Evolutionary conservation across 2,797 vertebrate species (phyloP).

Genomic region (Rhyacichthys aspro): DNA sequence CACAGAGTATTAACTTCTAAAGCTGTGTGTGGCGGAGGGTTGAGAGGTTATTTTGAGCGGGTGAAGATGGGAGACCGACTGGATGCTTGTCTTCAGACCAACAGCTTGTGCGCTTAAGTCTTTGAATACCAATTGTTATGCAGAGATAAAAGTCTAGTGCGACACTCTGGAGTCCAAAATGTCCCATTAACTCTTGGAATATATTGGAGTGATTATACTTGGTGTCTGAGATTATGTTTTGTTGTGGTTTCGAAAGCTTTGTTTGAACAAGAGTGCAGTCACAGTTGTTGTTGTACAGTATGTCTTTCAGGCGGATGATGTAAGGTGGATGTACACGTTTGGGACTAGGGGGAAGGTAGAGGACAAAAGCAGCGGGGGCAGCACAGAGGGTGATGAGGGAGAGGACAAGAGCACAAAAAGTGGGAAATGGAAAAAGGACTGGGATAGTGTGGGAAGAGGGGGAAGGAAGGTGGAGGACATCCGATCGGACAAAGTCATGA

Average conservation of each 20-base stretch:
- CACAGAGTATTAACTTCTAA: constrained; percentile 2
- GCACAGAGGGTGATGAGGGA: constrained; percentile 1
- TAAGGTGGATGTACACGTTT: constrained; percentile 70
- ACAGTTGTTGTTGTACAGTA: too few relatives aligned
- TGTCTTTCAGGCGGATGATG: constrained; percentile 48
- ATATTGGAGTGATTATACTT: constrained; percentile 5
- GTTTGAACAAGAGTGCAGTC: constrained; percentile 10
- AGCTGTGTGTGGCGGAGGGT: constrained; percentile 7
- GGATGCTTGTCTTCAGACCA: constrained; percentile 46
- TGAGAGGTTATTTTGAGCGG: constrained; percentile 20
- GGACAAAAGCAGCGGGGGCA: constrained; percentile 35
- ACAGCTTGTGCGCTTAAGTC: constrained; percentile 63
- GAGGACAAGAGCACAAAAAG: background rate
- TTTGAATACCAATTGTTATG: constrained; percentile 66
- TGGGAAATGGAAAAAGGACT: background rate
- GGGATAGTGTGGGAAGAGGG: constrained; percentile 11
- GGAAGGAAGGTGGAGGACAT: constrained; percentile 40
- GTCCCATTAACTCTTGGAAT: constrained; percentile 13
- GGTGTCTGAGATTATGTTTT: constrained; percentile 17
- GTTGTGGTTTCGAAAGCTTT: constrained; percentile 1
- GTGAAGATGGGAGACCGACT: constrained; percentile 26
- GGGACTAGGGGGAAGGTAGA: constrained; percentile 53
- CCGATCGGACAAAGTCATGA: constrained; percentile 51
- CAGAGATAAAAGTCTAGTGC: constrained; percentile 45
- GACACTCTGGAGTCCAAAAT: constrained; percentile 23